Conservation (phyloP, 2,797 vertebrate species). For the Gambusia yucatana region DNA sequence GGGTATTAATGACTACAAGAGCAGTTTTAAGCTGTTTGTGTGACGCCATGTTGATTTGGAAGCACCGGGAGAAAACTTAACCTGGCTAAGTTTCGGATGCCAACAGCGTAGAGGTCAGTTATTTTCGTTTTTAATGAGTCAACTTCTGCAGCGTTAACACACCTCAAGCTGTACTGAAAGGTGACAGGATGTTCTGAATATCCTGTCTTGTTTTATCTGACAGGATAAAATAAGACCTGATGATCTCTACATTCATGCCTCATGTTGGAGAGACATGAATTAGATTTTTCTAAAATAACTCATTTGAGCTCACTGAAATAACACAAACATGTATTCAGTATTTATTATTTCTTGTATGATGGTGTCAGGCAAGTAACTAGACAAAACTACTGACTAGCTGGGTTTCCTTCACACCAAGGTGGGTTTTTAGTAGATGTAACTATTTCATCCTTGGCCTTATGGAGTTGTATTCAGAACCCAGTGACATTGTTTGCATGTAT, state of each 20-base stretch:
- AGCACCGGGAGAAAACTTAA: background rate
- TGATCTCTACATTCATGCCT: too few relatives aligned
- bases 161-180: too few relatives aligned
- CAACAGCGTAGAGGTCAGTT: background rate
- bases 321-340: constrained; percentile 49
- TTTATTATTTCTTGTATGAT: constrained; percentile 64
- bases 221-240: too few relatives aligned
- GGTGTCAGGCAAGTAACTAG: constrained; percentile 62
- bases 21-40: background rate
- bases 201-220: background rate
- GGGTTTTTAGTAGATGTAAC: constrained; percentile 17
- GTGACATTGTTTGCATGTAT: constrained; percentile 27
- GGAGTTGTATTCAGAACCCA: constrained; percentile 25
- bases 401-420: constrained; percentile 34
- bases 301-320: background rate
- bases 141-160: background rate
- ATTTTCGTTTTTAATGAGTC: background rate
- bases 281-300: too few relatives aligned
- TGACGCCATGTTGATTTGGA: background rate
- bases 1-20: background rate
- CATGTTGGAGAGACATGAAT: background rate
- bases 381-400: constrained; percentile 63
- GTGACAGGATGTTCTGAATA: background rate
- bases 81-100: background rate
- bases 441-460: constrained; percentile 3